Conservation (phyloP, 2,113 vertebrate genomes). For the Rhinoderma darwinii region DNA sequence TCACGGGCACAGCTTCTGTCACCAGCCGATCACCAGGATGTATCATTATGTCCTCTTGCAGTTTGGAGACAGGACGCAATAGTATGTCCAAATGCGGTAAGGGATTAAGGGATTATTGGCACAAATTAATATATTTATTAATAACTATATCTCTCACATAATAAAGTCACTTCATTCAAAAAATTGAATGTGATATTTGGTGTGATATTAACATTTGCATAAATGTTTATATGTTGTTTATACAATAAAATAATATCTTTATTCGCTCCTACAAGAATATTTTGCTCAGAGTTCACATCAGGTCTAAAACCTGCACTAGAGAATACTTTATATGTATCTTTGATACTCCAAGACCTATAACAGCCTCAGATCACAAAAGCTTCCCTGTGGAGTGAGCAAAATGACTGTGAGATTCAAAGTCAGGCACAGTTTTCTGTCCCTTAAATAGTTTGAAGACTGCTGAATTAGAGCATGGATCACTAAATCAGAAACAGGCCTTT, state of each 20-base stretch:
- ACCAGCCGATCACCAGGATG: no score
- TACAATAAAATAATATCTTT: neutral
- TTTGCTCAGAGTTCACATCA: slow-evolving; percentile 7
- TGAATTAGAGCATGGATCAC: slow-evolving; percentile 67
- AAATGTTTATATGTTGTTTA: no score
- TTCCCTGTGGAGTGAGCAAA: slow-evolving; percentile 61
- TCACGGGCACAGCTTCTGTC: no score
- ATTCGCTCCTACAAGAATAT: neutral
- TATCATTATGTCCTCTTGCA: no score
- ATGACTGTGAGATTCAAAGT: slow-evolving; percentile 65
- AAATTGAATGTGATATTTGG: no score
- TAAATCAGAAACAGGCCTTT: slow-evolving; percentile 63
- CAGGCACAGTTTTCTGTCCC: slow-evolving; percentile 64
- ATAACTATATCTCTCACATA: neutral
- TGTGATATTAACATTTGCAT: no score
- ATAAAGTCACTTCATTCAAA: no score
- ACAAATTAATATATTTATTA: neutral
- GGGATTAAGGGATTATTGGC: neutral
- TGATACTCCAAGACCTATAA: slow-evolving; percentile 35
- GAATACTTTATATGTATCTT: slow-evolving; percentile 20
- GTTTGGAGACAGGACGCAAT: no score
- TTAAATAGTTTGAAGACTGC: slow-evolving; percentile 64
- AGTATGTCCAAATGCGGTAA: no score
- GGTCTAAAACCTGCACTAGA: neutral
- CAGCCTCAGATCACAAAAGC: slow-evolving; percentile 58